These are phyloP conservation scores for Austrolebias charrua DNA, from an alignment of 2,797 vertebrate species.

Conservation along the genomic window DNA sequence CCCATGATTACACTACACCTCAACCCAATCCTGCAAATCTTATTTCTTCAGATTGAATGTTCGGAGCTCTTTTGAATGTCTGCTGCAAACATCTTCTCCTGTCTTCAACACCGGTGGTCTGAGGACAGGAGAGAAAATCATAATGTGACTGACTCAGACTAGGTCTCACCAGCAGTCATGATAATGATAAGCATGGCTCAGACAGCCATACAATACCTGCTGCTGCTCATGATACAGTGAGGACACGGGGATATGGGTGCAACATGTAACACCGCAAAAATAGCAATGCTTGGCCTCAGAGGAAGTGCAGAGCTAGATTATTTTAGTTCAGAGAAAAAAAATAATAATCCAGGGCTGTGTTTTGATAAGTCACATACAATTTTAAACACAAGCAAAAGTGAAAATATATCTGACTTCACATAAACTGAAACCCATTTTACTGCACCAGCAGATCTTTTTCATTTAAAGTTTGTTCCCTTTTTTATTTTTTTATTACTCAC, in stretches of 20 bases:
- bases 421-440: no score
- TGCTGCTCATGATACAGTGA: neutral
- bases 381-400: neutral
- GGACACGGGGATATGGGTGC: neutral
- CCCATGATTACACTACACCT: no score
- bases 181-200: neutral
- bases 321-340: neutral
- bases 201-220: neutral
- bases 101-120: neutral
- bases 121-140: neutral
- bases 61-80: neutral
- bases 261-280: neutral
- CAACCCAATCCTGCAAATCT: no score
- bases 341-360: neutral
- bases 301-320: neutral
- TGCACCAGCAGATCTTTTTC: no score
- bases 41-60: neutral
- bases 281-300: no score
- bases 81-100: neutral
- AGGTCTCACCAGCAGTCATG: neutral
- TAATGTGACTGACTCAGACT: neutral
- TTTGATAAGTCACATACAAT: neutral
- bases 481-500: neutral
- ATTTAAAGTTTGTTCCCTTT: no score
- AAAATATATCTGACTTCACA: no score